These are phyloP conservation scores for Oligia latruncula DNA, from an alignment of 2,888 invertebrate genomes.

Conservation along the genomic window DNA sequence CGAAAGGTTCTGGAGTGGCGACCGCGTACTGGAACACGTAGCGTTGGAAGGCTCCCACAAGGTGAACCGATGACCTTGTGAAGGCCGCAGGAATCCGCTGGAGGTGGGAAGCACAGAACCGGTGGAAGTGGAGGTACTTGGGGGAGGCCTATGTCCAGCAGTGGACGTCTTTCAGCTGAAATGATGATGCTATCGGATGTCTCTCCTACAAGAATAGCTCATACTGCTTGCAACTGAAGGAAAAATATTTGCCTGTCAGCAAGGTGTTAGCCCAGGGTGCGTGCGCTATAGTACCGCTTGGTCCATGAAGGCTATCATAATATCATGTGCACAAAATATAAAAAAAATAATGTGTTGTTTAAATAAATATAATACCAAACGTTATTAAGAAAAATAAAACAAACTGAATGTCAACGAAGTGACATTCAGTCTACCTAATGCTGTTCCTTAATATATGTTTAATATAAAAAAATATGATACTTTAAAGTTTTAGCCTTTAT, in stretches of 20 bases:
- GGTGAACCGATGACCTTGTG: no score
- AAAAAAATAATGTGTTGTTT: not conserved
- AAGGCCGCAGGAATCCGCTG: not conserved
- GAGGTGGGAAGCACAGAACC: not conserved
- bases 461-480: not conserved
- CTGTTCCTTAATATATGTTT: not conserved
- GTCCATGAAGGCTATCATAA: not conserved
- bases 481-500: not conserved
- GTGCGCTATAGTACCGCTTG: not conserved
- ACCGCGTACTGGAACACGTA: not conserved
- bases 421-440: conserved; percentile 16
- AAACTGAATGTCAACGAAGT: conserved; percentile 1
- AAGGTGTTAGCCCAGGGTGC: not conserved
- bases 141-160: no score
- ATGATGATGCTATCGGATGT: not conserved
- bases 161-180: no score
- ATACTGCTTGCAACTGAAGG: not conserved
- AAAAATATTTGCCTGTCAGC: not conserved
- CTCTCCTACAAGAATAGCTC: not conserved
- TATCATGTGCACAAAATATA: not conserved
- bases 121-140: not conserved
- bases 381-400: conserved; percentile 15
- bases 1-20: not conserved
- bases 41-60: no score
- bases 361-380: not conserved